These are phyloP conservation scores for Drosophila navojoa DNA, from an alignment of 1,140 invertebrate species.

Conservation along the genomic window DNA sequence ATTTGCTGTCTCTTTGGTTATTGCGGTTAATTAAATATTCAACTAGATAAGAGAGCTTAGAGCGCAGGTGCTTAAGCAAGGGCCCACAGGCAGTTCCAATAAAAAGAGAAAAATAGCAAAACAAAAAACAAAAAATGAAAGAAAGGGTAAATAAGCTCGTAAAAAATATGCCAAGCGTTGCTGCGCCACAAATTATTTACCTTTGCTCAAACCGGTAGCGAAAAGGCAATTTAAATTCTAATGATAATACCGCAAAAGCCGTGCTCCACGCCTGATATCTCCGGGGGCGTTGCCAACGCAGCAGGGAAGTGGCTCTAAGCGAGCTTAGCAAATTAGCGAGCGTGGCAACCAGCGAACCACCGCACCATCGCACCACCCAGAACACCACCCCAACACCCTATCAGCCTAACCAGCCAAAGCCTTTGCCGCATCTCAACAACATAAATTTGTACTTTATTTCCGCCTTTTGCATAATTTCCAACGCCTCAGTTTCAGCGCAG, in stretches of 20 bases:
- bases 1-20: slow-evolving; percentile 17
- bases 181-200: slow-evolving; percentile 78
- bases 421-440: slow-evolving; percentile 31
- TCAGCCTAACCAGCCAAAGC: slow-evolving; percentile 13
- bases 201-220: slow-evolving; percentile 56
- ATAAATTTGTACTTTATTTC: slow-evolving; percentile 78
- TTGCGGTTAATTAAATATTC: slow-evolving; percentile 79
- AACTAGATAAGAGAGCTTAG: slow-evolving; percentile 76
- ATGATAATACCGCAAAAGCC: slow-evolving; percentile 76
- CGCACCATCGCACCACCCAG: too few relatives aligned
- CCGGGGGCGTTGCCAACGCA: slow-evolving; percentile 19
- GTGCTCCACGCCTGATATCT: slow-evolving; percentile 9
- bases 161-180: slow-evolving; percentile 74
- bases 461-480: slow-evolving; percentile 69
- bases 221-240: slow-evolving; percentile 81
- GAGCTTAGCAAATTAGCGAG: slow-evolving; percentile 78
- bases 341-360: slow-evolving; percentile 48
- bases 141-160: slow-evolving; percentile 77
- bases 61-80: slow-evolving; percentile 67
- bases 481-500: slow-evolving; percentile 41
- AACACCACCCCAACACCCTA: slow-evolving; percentile 9
- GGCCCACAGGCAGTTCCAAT: slow-evolving; percentile 15
- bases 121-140: slow-evolving; percentile 21
- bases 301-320: slow-evolving; percentile 56
- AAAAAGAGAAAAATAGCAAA: slow-evolving; percentile 1